These are phyloP conservation scores for Ectobius pallidus DNA, from an alignment of 2,888 invertebrate genomes.

Conservation along the genomic window DNA sequence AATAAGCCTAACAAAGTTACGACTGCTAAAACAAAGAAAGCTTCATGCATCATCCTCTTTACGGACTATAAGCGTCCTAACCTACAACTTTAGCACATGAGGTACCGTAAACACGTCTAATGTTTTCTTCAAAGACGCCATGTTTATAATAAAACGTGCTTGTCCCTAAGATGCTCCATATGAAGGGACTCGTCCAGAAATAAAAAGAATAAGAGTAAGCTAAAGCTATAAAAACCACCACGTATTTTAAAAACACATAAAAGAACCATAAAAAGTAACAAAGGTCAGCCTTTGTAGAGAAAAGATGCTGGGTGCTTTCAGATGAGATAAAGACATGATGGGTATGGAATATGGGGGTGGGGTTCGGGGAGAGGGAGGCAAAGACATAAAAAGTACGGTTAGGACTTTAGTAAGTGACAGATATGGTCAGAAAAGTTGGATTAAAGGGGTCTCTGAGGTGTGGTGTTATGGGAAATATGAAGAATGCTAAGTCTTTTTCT, in stretches of 20 bases:
- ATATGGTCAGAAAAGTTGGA: conserved; percentile 10
- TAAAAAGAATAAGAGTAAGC: background rate
- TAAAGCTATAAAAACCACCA: conserved; percentile 17
- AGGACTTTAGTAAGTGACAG: conserved; percentile 1
- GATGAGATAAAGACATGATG: conserved; percentile 19
- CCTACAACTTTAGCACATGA: no score
- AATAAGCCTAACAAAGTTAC: no score
- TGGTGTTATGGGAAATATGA: background rate
- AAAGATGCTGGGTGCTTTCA: conserved; percentile 18
- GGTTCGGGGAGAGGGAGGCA: background rate
- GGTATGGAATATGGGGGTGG: background rate
- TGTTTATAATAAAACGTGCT: no score
- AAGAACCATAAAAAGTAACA: conserved; percentile 22
- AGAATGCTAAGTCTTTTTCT: background rate
- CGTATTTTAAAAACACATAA: conserved; percentile 31
- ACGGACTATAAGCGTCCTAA: no score
- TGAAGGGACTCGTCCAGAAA: no score
- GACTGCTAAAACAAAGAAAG: no score
- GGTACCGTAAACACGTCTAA: no score
- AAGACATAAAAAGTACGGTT: conserved; percentile 10
- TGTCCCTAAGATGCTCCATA: no score
- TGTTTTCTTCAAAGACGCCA: no score
- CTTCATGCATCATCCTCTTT: no score
- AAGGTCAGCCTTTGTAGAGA: conserved; percentile 23
- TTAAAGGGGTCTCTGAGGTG: background rate